phyloP scores from a whole-genome alignment of 2,797 vertebrate genomes.

The Luscinia luscinia region DNA sequence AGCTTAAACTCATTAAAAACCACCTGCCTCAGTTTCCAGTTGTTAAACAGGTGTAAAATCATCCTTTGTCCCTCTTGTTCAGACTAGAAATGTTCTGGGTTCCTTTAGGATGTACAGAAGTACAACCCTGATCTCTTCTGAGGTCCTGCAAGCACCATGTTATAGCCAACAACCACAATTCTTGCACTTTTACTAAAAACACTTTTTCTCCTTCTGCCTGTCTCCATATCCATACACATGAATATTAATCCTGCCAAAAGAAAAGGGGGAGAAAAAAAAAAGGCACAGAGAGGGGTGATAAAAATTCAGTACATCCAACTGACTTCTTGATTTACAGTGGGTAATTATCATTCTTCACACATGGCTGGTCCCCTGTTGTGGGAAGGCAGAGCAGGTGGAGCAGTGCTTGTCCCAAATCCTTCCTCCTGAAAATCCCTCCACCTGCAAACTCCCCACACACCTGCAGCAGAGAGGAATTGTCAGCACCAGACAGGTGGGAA shows the following conservation, averaged over 20 bases:
- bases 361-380: neutral
- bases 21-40: neutral
- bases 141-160: neutral
- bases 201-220: neutral
- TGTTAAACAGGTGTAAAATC: neutral
- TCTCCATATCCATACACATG: neutral
- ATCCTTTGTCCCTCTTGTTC: neutral
- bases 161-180: neutral
- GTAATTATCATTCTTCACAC: constrained; percentile 51
- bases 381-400: constrained; percentile 35
- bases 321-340: constrained; percentile 45
- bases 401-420: neutral
- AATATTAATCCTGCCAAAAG: constrained; percentile 15
- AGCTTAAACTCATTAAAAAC: neutral
- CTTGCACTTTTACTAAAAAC: neutral
- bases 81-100: neutral
- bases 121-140: neutral
- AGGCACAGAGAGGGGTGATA: neutral
- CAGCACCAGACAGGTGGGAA: neutral
- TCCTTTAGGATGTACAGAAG: neutral
- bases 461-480: neutral
- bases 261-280: neutral
- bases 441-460: neutral
- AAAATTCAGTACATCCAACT: constrained; percentile 34
- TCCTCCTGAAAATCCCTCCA: neutral